These are phyloP conservation scores for Melanaphis sacchari DNA, from an alignment of 1,140 invertebrate genomes.

Conservation along the genomic window DNA sequence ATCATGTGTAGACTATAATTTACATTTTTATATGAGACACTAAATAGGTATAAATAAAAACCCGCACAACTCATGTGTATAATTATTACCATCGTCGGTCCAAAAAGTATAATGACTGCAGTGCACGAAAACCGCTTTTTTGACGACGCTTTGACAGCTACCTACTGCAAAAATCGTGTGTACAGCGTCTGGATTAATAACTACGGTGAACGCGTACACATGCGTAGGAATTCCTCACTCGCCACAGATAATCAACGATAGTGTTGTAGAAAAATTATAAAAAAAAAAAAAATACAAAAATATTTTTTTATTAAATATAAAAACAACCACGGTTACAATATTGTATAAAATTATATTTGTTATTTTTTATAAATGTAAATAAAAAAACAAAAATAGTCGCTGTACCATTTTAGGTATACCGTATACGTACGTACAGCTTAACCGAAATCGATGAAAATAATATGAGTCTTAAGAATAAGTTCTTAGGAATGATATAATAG, in stretches of 20 bases:
- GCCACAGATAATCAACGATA: background rate
- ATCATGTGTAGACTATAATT: background rate
- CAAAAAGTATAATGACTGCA: background rate
- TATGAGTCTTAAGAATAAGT: background rate
- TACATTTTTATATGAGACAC: background rate
- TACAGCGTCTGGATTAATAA: background rate
- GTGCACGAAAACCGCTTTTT: background rate
- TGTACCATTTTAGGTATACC: too few species aligned
- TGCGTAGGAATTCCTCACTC: background rate
- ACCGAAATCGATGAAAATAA: too few species aligned
- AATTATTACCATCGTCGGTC: background rate
- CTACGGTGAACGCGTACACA: background rate
- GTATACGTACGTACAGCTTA: too few species aligned
- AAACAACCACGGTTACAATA: background rate
- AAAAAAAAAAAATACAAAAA: background rate
- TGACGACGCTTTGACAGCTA: conserved; percentile 8
- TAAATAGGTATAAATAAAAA: background rate
- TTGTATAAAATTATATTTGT: background rate
- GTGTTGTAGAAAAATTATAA: background rate
- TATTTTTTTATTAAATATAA: background rate
- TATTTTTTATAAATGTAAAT: too few species aligned
- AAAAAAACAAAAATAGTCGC: too few species aligned
- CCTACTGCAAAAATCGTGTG: background rate
- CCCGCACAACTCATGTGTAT: background rate
- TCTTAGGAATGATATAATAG: background rate